Base-by-base conservation (phyloP, 1,140 invertebrate species). In the Nephila pilipes region DNA sequence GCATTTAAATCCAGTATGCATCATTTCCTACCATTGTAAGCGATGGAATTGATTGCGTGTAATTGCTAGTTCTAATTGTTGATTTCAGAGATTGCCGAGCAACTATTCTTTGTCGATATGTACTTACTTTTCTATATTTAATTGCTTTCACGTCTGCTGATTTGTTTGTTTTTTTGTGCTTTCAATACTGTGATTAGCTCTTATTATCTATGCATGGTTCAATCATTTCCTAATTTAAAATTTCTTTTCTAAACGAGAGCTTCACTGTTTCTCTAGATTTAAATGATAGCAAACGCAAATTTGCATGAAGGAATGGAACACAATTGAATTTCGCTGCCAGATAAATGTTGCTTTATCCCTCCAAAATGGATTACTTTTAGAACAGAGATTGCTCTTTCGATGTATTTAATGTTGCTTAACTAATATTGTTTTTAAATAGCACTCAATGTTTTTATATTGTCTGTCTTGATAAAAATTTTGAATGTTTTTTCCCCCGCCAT, bases 21-120 rank as follows among this genome's bases (percentile, higher is more conserved):
- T 75, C 69, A 32, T 75, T 29, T 75, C 63, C 32, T 36, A 32
- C 29, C 18, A 75, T 75, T 75, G 16, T 75, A 12, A 75, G 18
- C 32, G 32, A 36, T 29, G 29, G 29, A 75, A 75, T 20, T 75
- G 69, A 75, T 75, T 75, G 69, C 69, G 25, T 36, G 32, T 75
- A 75, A 75, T 75, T 75, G 65, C 29, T 75, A 25, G 32, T 14
- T 75, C 65, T 32, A 75, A 75, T 75, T 75, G 69, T 32, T 32
- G 29, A 75, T 75, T 18, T 75, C 18, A 25, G 29, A 5, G 5
- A 32, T 75, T 75, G 18, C 18, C 69, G 29, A 18, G 20, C 16
- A 20, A 32, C 10, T 18, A 20, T 22, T 18, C 16, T 20, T 20
- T 60, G 58, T 22, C 58, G 58, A 60, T 22, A 60, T 60, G 4